Conservation (phyloP, 1,140 invertebrate species). For the Drosophila nasuta region DNA sequence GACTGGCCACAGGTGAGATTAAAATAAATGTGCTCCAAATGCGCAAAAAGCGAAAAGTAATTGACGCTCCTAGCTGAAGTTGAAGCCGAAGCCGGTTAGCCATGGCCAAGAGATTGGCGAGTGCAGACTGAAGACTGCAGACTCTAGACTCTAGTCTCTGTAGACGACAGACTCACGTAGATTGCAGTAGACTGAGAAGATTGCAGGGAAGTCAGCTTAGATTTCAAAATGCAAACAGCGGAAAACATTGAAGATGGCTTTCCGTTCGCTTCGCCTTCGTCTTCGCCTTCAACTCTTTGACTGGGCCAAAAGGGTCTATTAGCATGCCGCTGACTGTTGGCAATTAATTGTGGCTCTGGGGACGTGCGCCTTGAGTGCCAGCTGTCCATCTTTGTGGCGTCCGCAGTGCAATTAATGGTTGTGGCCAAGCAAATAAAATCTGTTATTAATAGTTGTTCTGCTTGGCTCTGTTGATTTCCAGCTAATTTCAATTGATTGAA, state of each 20-base stretch:
- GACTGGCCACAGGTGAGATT: constrained; percentile 73
- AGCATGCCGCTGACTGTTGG: constrained; percentile 71
- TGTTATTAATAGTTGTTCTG: constrained; percentile 68
- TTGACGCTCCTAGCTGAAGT: constrained; percentile 58
- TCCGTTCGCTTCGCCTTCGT: constrained; percentile 36
- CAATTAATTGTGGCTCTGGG: constrained; percentile 62
- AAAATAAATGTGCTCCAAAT: constrained; percentile 83
- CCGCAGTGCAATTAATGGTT: constrained; percentile 31
- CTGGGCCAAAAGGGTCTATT: constrained; percentile 56
- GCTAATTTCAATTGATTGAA: constrained; percentile 72
- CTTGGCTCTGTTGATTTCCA: constrained; percentile 51
- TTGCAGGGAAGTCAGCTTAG: constrained; percentile 50
- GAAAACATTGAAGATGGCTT: constrained; percentile 75
- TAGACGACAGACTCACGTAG: background rate
- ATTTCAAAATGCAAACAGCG: constrained; percentile 80
- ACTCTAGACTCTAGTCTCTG: background rate
- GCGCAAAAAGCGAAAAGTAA: constrained; percentile 81
- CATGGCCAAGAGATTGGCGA: constrained; percentile 15
- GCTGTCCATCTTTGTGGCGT: constrained; percentile 32
- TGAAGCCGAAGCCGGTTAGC: constrained; percentile 54
- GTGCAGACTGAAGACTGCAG: constrained; percentile 7
- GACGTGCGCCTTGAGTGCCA: constrained; percentile 50
- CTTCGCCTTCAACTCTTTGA: background rate
- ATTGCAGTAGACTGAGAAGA: background rate
- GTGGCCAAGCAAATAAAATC: constrained; percentile 63